These are phyloP conservation scores for Aphelocoma coerulescens DNA, from an alignment of 2,113 vertebrate genomes.

Conservation along the genomic window DNA sequence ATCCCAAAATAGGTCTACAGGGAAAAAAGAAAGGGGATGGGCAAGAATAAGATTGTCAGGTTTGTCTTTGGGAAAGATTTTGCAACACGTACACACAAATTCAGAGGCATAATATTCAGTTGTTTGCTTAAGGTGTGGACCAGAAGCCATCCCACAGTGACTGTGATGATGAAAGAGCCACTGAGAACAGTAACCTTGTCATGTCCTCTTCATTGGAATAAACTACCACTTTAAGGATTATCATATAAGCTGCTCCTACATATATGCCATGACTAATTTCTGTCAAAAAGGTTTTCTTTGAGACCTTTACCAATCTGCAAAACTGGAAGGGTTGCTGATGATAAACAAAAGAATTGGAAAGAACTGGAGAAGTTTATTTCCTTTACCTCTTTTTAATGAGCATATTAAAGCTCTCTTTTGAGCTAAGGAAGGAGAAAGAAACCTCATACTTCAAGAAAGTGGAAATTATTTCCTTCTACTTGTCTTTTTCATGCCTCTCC, in stretches of 20 bases:
- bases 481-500: background rate
- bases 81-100: background rate
- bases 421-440: background rate
- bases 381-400: background rate
- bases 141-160: background rate
- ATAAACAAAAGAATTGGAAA: background rate
- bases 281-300: background rate
- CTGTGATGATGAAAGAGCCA: background rate
- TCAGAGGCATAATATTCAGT: background rate
- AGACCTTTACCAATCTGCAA: background rate
- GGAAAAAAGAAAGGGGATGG: background rate
- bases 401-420: background rate
- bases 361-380: background rate
- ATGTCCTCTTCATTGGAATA: background rate
- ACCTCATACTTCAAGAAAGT: background rate
- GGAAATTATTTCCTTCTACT: background rate
- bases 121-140: background rate
- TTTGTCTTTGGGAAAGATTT: background rate
- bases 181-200: background rate
- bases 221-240: background rate
- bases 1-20: constrained; percentile 96
- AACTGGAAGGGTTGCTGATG: background rate
- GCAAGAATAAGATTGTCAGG: background rate
- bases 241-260: background rate
- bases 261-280: background rate